phyloP scores from a whole-genome alignment of 2,113 vertebrate species.

The Bos taurus region ARS-UCD2.0 NC_037331.1:32209501-32210000 shows the following conservation, averaged over 20 bases:
- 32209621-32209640: background rate
- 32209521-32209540: background rate
- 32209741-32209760: background rate
- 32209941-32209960: background rate
- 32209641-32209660: too few relatives aligned
- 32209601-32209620: background rate
- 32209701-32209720: background rate
- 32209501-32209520: background rate
- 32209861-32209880: background rate
- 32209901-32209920: conserved; percentile 33
- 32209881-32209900: conserved; percentile 22
- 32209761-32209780: background rate
- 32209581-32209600: background rate
- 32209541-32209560: background rate
- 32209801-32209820: conserved; percentile 37
- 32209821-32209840: conserved; percentile 36
- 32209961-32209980: background rate
- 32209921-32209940: background rate
- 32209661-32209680: background rate
- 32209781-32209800: background rate
- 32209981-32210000: conserved; percentile 27
- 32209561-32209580: background rate
- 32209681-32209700: background rate
- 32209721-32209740: background rate
- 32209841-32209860: conserved; percentile 44